Base-by-base conservation (phyloP, 2,888 invertebrate species). In the Drosophila nigricruria region DNA sequence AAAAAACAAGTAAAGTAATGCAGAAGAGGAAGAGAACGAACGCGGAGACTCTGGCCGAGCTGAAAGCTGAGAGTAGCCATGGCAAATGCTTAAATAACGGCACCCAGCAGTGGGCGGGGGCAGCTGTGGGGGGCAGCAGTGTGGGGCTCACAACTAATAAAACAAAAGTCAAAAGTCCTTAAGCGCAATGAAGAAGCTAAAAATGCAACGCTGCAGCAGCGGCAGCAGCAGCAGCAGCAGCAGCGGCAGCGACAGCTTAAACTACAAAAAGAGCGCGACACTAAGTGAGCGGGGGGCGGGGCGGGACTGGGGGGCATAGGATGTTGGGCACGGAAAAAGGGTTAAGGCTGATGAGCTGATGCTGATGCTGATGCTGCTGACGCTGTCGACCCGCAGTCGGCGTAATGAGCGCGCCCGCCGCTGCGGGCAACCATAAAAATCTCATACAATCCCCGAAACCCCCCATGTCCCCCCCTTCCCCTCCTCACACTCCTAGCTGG, bases 91-190 rank as follows among this genome's bases (percentile, higher is more conserved):
- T 74, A 79, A 79, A 72, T 73, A 76, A 76, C 76, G 68, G 70
- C 65, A 64, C 68, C 62, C 57, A 67, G 23, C 56, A 57, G 49
- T 2, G 52, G 45, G 49, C 57, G 23, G 45, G 49, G 49, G 61
- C 23, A 16, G 40, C 0, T 5, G 45, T 2, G n/a, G n/a, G 25
- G 14, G 34, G 27, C 36, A 14, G 65, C 47, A 45, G 47, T 43
- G 23, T 54, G 72, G 68, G 67, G 84, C 74, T 83, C 88, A 89
- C 86, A 89, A 91, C 90, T 91, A 91, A 90, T 91, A 91, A 91
- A 91, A 91, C 91, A 91, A 91, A 91, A 91, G 90, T 91, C 89
- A 88, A 88, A 91, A 90, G 91, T 91, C 90, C 91, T 91, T 91
- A 90, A 91, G 90, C 91, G 90, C 89, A 89, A 90, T 89, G 89